These are phyloP conservation scores for Eupithecia inturbata DNA, from an alignment of 2,888 invertebrate species.

Conservation along the genomic window DNA sequence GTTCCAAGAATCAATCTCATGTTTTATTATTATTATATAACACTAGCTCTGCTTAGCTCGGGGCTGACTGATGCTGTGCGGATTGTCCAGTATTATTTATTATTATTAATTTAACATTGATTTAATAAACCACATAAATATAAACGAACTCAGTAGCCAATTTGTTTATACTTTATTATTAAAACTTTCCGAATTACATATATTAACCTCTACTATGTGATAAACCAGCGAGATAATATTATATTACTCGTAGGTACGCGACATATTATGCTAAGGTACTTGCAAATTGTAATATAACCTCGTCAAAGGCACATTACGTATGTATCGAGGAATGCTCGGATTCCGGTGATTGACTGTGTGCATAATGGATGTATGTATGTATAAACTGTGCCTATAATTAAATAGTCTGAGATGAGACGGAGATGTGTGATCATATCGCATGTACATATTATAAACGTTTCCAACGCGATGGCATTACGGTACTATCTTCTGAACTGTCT, in stretches of 20 bases:
- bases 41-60: too few relatives aligned
- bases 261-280: not conserved
- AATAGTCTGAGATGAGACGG: not conserved
- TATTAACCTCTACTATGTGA: too few relatives aligned
- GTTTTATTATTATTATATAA: too few relatives aligned
- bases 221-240: too few relatives aligned
- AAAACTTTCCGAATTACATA: too few relatives aligned
- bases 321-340: not conserved
- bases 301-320: not conserved
- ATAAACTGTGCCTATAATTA: not conserved
- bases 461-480: not conserved
- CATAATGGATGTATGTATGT: not conserved
- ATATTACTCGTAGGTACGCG: not conserved
- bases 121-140: too few relatives aligned
- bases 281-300: not conserved
- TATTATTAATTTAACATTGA: too few relatives aligned
- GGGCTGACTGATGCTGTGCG: too few relatives aligned
- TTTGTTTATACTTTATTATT: too few relatives aligned
- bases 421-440: not conserved
- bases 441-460: not conserved
- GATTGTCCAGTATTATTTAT: too few relatives aligned
- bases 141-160: too few relatives aligned
- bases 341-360: conserved; percentile 3
- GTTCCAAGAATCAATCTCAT: too few relatives aligned
- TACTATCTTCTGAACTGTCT: not conserved